These are phyloP conservation scores for Taphrorychus bicolor DNA, from an alignment of 2,888 invertebrate genomes.

Conservation along the genomic window DNA sequence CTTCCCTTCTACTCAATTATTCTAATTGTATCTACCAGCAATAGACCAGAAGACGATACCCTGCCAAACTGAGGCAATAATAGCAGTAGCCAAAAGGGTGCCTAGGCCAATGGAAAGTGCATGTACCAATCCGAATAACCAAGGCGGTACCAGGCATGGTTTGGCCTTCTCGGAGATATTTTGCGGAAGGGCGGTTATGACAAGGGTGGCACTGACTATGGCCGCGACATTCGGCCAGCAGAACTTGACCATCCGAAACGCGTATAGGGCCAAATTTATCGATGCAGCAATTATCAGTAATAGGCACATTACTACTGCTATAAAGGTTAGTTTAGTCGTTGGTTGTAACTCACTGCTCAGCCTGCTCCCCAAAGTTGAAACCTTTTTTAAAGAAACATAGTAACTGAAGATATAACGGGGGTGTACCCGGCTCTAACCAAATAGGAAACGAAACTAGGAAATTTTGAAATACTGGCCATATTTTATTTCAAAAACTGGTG, in stretches of 20 bases:
- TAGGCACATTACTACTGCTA: slow-evolving; percentile 50
- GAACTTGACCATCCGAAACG: slow-evolving; percentile 47
- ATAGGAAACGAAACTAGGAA: too few species aligned
- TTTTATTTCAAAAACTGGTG: too few species aligned
- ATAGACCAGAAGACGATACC: slow-evolving; percentile 67
- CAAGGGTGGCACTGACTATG: slow-evolving; percentile 42
- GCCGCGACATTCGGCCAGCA: slow-evolving; percentile 51
- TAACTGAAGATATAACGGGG: too few species aligned
- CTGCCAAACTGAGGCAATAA: slow-evolving; percentile 68
- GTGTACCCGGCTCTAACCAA: too few species aligned
- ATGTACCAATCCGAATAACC: slow-evolving; percentile 57
- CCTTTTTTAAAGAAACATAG: slow-evolving; percentile 43
- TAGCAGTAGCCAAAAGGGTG: slow-evolving; percentile 63
- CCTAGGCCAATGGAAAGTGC: slow-evolving; percentile 62
- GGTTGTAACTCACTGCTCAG: slow-evolving; percentile 48
- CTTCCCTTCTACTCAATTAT: neutral
- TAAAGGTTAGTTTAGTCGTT: slow-evolving; percentile 51
- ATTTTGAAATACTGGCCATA: too few species aligned
- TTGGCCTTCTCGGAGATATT: slow-evolving; percentile 56
- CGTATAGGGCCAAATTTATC: slow-evolving; percentile 48
- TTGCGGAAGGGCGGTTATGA: slow-evolving; percentile 66
- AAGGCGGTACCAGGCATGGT: slow-evolving; percentile 49
- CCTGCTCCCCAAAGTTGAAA: slow-evolving; percentile 52
- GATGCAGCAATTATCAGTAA: slow-evolving; percentile 48
- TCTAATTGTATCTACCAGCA: slow-evolving; percentile 60